Percentiles rank a stretch among this genome's conserved stretches.
phyloP scores from a whole-genome alignment of 2,113 vertebrate species.

The Deroptyus accipitrinus region DNA sequence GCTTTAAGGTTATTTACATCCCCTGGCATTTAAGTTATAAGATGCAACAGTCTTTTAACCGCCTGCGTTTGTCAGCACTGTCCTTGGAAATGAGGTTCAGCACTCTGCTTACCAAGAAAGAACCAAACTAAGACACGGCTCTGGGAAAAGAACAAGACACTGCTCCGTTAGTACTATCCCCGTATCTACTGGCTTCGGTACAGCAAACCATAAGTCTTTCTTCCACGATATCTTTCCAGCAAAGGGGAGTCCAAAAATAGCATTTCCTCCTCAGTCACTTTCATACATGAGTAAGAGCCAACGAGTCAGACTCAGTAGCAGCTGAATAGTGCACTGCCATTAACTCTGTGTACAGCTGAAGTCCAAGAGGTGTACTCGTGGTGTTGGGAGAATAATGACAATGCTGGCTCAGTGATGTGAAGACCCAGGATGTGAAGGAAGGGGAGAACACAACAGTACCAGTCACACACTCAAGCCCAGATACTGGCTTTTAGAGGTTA shows the following conservation, averaged over 20 bases:
- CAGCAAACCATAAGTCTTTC: constrained; percentile 74
- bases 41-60: constrained; percentile 72
- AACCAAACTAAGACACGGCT: constrained; percentile 79
- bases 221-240: constrained; percentile 75
- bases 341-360: constrained; percentile 52
- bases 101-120: constrained; percentile 75
- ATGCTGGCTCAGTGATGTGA: constrained; percentile 72
- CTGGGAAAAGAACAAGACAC: constrained; percentile 71
- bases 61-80: constrained; percentile 68
- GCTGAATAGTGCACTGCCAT: constrained; percentile 74
- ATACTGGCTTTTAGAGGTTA: constrained; percentile 77
- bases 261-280: constrained; percentile 65
- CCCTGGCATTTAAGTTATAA: constrained; percentile 77
- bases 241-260: constrained; percentile 64
- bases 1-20: constrained; percentile 73
- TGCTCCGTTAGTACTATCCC: constrained; percentile 71
- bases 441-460: constrained; percentile 76
- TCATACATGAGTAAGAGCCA: constrained; percentile 66
- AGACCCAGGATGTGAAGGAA: constrained; percentile 68
- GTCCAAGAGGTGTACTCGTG: constrained; percentile 59
- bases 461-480: constrained; percentile 72
- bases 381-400: constrained; percentile 45
- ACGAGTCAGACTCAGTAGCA: constrained; percentile 66
- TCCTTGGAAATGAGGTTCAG: constrained; percentile 73
- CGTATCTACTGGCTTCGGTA: constrained; percentile 68